Conservation (phyloP, 2,797 vertebrate species). For the Paramormyrops hopkinsi region DNA sequence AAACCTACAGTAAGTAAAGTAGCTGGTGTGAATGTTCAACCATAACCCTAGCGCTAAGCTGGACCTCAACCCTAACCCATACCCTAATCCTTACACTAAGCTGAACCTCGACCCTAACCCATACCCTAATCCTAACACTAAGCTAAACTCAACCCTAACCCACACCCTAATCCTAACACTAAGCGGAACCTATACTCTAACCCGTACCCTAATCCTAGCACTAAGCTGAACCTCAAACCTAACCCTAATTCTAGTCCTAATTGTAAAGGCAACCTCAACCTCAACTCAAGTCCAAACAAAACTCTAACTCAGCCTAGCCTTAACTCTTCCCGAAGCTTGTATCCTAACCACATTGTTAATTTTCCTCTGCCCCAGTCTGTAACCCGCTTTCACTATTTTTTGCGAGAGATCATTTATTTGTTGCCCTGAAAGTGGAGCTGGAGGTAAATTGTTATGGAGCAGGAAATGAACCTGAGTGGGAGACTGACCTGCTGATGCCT, state of each 20-base stretch:
- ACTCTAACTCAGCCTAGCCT: neutral
- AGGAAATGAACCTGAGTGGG: slow-evolving; percentile 54
- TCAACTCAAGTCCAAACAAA: neutral
- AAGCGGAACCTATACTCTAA: neutral
- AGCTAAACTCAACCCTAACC: too few species aligned
- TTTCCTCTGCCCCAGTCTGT: neutral
- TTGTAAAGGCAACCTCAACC: neutral
- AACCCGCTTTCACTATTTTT: slow-evolving; percentile 32
- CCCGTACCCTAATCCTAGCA: neutral
- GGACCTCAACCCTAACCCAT: neutral
- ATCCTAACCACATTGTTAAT: neutral
- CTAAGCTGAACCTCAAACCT: too few species aligned
- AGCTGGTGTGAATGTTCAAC: neutral
- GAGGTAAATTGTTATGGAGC: slow-evolving; percentile 61
- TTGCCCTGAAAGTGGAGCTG: slow-evolving; percentile 62
- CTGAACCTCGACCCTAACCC: too few species aligned
- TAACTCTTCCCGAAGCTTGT: neutral
- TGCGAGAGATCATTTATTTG: slow-evolving; percentile 56
- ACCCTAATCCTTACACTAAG: too few species aligned
- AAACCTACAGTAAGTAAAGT: neutral
- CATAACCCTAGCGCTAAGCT: neutral
- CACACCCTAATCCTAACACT: neutral
- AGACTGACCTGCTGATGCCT: slow-evolving; percentile 38
- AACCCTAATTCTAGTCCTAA: neutral
- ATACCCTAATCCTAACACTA: too few species aligned